A percentile compares a stretch with the other conserved stretches of the same genome.
These are phyloP conservation scores for Chromoteleia sp. DNA, from an alignment of 2,888 invertebrate genomes.

Conservation along the genomic window DNA sequence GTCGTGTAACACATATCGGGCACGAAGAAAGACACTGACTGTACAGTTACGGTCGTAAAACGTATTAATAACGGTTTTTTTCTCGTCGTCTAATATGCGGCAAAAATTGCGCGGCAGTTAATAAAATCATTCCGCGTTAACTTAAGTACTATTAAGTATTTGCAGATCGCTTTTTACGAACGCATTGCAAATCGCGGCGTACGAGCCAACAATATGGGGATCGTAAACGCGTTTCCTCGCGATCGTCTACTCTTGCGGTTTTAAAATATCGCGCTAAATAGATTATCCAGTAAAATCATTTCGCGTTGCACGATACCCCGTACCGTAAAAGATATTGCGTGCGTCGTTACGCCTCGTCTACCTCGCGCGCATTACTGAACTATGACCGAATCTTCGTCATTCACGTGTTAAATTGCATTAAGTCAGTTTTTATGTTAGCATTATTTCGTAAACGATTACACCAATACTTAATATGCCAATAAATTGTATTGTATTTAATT, in stretches of 20 bases:
- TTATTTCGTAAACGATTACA: slow-evolving; percentile 56
- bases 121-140: slow-evolving; percentile 54
- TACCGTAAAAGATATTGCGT: slow-evolving; percentile 57
- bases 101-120: slow-evolving; percentile 52
- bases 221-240: slow-evolving; percentile 53
- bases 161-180: slow-evolving; percentile 36
- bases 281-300: slow-evolving; percentile 58
- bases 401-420: slow-evolving; percentile 47
- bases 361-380: slow-evolving; percentile 51
- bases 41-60: slow-evolving; percentile 63
- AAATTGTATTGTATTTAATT: slow-evolving; percentile 35
- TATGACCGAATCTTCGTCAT: slow-evolving; percentile 66
- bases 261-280: slow-evolving; percentile 53
- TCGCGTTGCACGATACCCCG: slow-evolving; percentile 25
- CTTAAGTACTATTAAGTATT: slow-evolving; percentile 39
- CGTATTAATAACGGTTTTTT: slow-evolving; percentile 64
- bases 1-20: slow-evolving; percentile 45
- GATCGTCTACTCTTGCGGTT: slow-evolving; percentile 41
- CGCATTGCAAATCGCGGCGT: slow-evolving; percentile 26
- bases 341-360: slow-evolving; percentile 54
- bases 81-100: slow-evolving; percentile 28
- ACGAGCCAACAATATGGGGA: slow-evolving; percentile 43
- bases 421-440: slow-evolving; percentile 30
- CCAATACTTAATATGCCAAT: slow-evolving; percentile 51
- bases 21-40: slow-evolving; percentile 61